Evolutionary conservation across 2,888 invertebrate genomes (phyloP).

Genomic region (Sphinx pinastri): DNA sequence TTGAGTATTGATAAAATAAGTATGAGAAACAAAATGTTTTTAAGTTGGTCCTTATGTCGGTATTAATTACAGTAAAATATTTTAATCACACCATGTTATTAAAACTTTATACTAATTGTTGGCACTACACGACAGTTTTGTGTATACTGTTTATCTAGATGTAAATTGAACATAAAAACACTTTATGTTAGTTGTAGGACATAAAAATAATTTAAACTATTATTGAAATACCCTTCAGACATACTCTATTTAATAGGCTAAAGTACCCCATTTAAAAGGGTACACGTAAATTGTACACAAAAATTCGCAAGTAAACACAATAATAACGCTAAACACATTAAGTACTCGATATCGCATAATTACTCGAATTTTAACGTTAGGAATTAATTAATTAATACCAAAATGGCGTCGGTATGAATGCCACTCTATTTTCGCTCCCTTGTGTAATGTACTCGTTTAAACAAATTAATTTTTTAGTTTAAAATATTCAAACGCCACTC

Average conservation of each 20-base stretch:
- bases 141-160: no score
- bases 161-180: no score
- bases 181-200: not conserved
- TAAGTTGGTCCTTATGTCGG: no score
- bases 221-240: not conserved
- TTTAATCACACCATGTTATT: no score
- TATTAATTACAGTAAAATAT: no score
- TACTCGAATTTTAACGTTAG: slow-evolving; percentile 11
- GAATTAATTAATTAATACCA: slow-evolving; percentile 40
- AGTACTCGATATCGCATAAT: slow-evolving; percentile 6
- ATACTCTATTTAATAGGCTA: not conserved
- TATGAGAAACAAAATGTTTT: no score
- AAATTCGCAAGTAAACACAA: slow-evolving; percentile 11
- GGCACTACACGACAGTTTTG: no score
- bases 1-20: no score
- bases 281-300: not conserved
- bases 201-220: not conserved
- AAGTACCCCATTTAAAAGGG: not conserved
- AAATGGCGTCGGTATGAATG: slow-evolving; percentile 20
- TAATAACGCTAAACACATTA: not conserved
- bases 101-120: no score
- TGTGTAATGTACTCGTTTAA: slow-evolving; percentile 32
- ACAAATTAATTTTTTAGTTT: slow-evolving; percentile 35
- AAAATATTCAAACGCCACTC: slow-evolving; percentile 7
- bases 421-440: slow-evolving; percentile 16